Percentiles rank a stretch among this genome's conserved stretches.
phyloP scores from a whole-genome alignment of 2,113 vertebrate genomes.

The Anguilla rostrata region DNA sequence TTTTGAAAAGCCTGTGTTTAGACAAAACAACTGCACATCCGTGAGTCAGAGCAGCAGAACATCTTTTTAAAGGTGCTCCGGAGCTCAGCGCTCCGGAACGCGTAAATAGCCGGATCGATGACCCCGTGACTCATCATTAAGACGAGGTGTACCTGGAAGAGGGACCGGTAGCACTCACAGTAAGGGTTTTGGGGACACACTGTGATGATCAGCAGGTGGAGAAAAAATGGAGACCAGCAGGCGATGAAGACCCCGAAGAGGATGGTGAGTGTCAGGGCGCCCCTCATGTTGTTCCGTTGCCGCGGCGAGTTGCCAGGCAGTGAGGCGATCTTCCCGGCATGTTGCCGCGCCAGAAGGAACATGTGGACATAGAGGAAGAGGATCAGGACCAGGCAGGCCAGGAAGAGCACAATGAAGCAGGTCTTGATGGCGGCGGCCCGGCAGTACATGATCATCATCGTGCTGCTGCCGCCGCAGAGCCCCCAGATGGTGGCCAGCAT shows the following conservation, averaged over 20 bases:
- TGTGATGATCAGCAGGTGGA: slow-evolving; percentile 83
- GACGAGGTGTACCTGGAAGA: slow-evolving; percentile 85
- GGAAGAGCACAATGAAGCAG: slow-evolving; percentile 79
- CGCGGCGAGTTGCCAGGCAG: slow-evolving; percentile 60
- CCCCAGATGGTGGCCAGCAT: slow-evolving; percentile 78
- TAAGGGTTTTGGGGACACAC: slow-evolving; percentile 89
- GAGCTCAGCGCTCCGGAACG: slow-evolving; percentile 86
- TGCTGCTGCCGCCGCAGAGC: slow-evolving; percentile 71
- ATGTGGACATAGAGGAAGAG: slow-evolving; percentile 88
- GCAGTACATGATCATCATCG: slow-evolving; percentile 80
- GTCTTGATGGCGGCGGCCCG: slow-evolving; percentile 74
- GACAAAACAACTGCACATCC: slow-evolving; percentile 26
- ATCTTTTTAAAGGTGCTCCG: slow-evolving; percentile 82
- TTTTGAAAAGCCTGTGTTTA: not conserved
- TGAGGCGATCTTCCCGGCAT: slow-evolving; percentile 76
- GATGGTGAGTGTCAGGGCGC: slow-evolving; percentile 85
- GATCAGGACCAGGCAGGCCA: slow-evolving; percentile 80
- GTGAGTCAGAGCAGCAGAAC: slow-evolving; percentile 64
- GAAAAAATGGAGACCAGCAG: slow-evolving; percentile 90
- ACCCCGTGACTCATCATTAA: slow-evolving; percentile 87
- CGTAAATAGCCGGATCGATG: slow-evolving; percentile 92
- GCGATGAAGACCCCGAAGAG: slow-evolving; percentile 87
- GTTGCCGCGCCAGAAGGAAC: slow-evolving; percentile 86
- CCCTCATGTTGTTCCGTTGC: slow-evolving; percentile 75
- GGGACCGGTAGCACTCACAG: slow-evolving; percentile 89